Base-by-base conservation (phyloP, 2,888 invertebrate species). In the Aphidius colemani region DNA sequence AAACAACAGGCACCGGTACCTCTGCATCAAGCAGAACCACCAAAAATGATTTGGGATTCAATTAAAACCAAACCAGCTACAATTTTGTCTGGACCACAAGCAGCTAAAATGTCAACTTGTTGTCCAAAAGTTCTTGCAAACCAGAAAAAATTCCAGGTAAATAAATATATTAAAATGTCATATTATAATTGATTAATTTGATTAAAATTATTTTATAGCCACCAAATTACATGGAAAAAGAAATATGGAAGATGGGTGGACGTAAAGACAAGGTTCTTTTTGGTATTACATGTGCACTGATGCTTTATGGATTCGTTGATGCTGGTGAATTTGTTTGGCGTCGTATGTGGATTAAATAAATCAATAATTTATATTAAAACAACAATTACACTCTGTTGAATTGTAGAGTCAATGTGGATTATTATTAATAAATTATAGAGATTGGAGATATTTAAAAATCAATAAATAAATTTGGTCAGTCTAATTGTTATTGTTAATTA, bases 11-110 rank as follows among this genome's bases (percentile, higher is more conserved):
- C 71, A 6, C 68, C 76, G 7, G 45, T 18, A 9, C 69, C 71
- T 53, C 57, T 78, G 61, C 67, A 74, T 39, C 69, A 58, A 6
- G 8, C 60, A 7, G 74, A 77, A 8, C 59, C 64, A 53, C 72
- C 72, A 63, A 66, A 60, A 45, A 70, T 77, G 63, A 68, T 76
- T 39, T 75, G 61, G 18, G 77, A 75, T 41, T 49, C 69, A 0
- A 59, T 70, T 10, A 73, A 71, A 55, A 70, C 70, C 0, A 58
- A 66, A 13, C 61, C 69, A 0, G 65, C 59, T 7, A 58, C n/a
- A 10, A 49, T 59, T 48, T 40, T 7, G 8, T 30, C 30, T 30
- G 30, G 30, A 44, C 7, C 13, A 7, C 8, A 40, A 51, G 8
- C 43, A 13, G 44, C 45, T 7, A 43, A 18, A 1, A 8, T 48